Evolutionary conservation across 1,140 invertebrate genomes (phyloP), one percentile per base, ranked within the genome.

Genomic region (Sinella curviseta): DNA sequence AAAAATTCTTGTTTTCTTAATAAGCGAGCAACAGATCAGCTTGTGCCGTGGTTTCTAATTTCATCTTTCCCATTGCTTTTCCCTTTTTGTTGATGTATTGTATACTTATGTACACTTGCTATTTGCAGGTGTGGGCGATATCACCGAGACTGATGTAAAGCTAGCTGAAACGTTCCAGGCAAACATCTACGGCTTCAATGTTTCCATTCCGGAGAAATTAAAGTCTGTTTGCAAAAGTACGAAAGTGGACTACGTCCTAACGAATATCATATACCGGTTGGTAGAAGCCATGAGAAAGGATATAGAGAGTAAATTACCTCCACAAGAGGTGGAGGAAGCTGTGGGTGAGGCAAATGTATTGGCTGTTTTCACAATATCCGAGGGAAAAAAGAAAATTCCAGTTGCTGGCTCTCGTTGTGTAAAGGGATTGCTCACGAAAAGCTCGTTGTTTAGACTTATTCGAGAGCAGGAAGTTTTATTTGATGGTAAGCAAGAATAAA

Each of bases 181-280:
- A 24, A 90, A 95, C 20, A 92, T 98, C 79, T 98, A 96, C 88
- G 91, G 91, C 30, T 98, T 98, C 86, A 96, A 97, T 86, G 91
- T 94, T 30, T 88, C 89, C 4, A 86, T 89, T 74, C 88, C 90
- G 0, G 85, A 88, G 1, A 86, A 87, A 48, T 83, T 92, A 0
- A 82, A 86, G 81, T 82, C 88, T 0, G 77, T 89, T 4, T 91
- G 91, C 0, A 88, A 88, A 77, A 85, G 87, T 8, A 88, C 88
- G 26, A 86, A 89, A 17, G 88, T 97, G 20, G 65, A 84, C 0
- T 88, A 98, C 65, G 91, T 90, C 84, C 82, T 88, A 48, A 91
- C 92, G 86, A 97, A 97, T 87, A 90, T 99, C 14, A 98, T 99
- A 82, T 98, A 98, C 87, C 93, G 93, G 84, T 87, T 98, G 55